Percentiles rank a stretch among this genome's conserved stretches.
Conservation (phyloP, 2,888 invertebrate genomes). For the Antheraea yamamai region DNA sequence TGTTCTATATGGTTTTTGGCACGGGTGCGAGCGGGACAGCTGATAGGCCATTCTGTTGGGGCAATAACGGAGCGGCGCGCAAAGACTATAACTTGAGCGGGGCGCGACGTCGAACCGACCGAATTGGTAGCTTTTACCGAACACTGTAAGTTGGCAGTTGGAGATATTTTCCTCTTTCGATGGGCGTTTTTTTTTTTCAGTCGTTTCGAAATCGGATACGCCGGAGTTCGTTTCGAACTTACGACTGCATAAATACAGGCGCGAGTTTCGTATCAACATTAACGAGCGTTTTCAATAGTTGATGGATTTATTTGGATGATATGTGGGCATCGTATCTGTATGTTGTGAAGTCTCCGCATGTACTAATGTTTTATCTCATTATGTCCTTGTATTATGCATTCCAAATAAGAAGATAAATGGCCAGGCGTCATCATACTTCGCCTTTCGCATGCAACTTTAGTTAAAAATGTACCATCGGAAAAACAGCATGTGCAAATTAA, state of each 20-base stretch:
- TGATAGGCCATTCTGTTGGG: constrained; percentile 58
- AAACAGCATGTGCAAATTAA: too few species aligned
- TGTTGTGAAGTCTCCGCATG: too few species aligned
- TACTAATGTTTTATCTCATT: too few species aligned
- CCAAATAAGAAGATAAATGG: too few species aligned
- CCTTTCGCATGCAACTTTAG: too few species aligned
- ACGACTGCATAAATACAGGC: not conserved
- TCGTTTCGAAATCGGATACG: constrained; percentile 26
- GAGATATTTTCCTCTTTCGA: constrained; percentile 50
- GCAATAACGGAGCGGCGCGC: constrained; percentile 63
- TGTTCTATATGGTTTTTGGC: constrained; percentile 64
- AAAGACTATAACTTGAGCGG: constrained; percentile 66
- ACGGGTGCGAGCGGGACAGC: constrained; percentile 53
- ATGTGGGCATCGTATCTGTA: not conserved
- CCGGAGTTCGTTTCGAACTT: not conserved
- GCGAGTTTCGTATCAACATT: not conserved
- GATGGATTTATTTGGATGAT: not conserved
- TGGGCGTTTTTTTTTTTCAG: constrained; percentile 38
- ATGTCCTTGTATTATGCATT: too few species aligned
- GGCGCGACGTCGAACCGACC: constrained; percentile 45
- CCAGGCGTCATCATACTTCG: too few species aligned
- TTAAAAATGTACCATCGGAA: too few species aligned
- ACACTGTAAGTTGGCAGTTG: constrained; percentile 43
- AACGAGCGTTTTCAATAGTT: not conserved
- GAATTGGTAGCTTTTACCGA: constrained; percentile 62